Base-by-base conservation (phyloP, 2,888 invertebrate genomes). In the Lasioglossum pauxillum region DNA sequence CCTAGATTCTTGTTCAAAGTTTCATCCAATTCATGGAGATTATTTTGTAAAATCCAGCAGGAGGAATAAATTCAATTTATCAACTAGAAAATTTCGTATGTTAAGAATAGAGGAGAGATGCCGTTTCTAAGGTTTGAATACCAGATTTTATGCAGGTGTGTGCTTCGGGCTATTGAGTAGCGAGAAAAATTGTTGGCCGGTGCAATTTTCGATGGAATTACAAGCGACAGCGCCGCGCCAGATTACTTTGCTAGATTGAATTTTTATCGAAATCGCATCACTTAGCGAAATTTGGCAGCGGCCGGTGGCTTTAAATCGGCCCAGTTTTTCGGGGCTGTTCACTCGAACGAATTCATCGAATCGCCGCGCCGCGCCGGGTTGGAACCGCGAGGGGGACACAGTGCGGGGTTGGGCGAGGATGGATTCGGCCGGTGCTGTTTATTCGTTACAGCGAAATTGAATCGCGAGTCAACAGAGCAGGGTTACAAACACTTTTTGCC, bases 371-470 rank as follows among this genome's bases (percentile, higher is more conserved):
- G 35, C 35, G 35, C 73, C 77, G 82, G 31, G 78, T 73, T 67
- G 77, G 73, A 19, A 38, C 38, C 23, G 73, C 23, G 64, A 64
- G 31, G 16, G 35, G 64, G 8, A 3, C 19, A 8, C 31, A 2
- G 31, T 0, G 8, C 19, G 7, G 64, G 35, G 8, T 7, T 19
- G 64, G 19, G 19, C 16, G 31, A 35, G 31, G 1, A 64, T 69
- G 76, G 81, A 78, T 89, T 82, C 83, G 83, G 83, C 85, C 85
- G 85, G 60, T 71, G 74, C 78, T 86, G 88, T 90, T 89, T 90
- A 93, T 94, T 92, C 90, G 92, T 92, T 92, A 91, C 91, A 89
- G 83, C 83, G 91, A 92, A 94, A 94, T 94, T 93, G 92, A 94
- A 94, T 93, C 90, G 92, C 90, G 90, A 90, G 91, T 91, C 92